Conservation (phyloP, 2,113 vertebrate species). For the Salvator merianae region DNA sequence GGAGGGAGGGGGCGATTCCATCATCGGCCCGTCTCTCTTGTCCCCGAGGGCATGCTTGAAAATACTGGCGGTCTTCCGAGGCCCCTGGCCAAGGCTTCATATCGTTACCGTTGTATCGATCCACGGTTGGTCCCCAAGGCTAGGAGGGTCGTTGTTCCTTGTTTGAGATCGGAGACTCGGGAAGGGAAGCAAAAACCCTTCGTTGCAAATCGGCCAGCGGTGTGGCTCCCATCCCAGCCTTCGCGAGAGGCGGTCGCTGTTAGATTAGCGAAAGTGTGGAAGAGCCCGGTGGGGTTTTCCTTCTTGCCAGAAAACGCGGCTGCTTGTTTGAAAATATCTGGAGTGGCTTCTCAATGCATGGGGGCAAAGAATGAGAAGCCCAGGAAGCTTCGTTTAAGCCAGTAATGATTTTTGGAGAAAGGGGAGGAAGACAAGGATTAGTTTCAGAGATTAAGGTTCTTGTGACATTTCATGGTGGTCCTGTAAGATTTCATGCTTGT, state of each 20-base stretch:
- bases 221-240: no score
- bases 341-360: neutral
- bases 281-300: neutral
- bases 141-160: no score
- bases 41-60: neutral
- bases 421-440: neutral
- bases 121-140: no score
- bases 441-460: neutral
- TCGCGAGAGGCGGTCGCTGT: neutral
- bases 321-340: no score
- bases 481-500: neutral
- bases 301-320: neutral
- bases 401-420: neutral
- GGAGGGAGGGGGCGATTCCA: neutral
- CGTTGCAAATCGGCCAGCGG: no score
- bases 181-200: neutral
- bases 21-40: neutral
- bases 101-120: no score
- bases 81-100: neutral
- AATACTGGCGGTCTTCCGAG: neutral
- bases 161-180: no score
- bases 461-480: neutral
- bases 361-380: neutral
- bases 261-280: neutral
- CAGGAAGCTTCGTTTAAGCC: neutral